Percentiles rank a stretch among this genome's conserved stretches.
These are phyloP conservation scores for Steinernema hermaphroditum DNA, from an alignment of 2,888 invertebrate genomes.

Conservation along the genomic window DNA sequence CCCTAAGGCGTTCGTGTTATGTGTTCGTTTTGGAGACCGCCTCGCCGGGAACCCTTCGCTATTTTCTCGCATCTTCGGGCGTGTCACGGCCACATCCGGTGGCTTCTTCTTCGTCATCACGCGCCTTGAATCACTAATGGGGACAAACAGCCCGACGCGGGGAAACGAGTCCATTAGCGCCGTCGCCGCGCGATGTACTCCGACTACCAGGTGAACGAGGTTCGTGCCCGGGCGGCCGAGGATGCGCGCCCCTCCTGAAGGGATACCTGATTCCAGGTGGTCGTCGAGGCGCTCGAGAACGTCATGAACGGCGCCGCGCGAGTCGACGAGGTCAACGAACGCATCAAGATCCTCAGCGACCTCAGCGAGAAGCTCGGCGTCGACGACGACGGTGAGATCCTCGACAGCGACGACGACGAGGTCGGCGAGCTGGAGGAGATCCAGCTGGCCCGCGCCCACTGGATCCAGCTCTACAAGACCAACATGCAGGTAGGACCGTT, in stretches of 20 bases:
- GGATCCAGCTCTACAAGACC: conserved; percentile 61
- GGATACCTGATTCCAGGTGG: conserved; percentile 9
- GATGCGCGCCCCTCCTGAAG: conserved; percentile 1
- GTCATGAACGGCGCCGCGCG: conserved; percentile 18
- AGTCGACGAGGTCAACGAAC: conserved; percentile 21
- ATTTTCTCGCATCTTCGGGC: conserved; percentile 25
- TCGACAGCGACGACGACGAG: conserved; percentile 19
- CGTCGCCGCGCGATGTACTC: not conserved
- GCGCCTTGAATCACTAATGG: conserved; percentile 20
- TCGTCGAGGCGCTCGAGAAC: not conserved
- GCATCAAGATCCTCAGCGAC: conserved; percentile 30
- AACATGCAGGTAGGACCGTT: conserved; percentile 51
- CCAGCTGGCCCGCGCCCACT: conserved; percentile 54
- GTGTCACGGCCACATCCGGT: conserved; percentile 23
- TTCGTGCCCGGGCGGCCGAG: not conserved
- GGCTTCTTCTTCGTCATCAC: conserved; percentile 11
- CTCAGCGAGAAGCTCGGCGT: conserved; percentile 23
- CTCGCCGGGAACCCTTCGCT: no score
- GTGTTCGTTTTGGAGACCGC: not conserved
- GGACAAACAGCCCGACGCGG: not conserved
- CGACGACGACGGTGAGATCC: conserved; percentile 1
- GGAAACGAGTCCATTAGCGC: conserved; percentile 29
- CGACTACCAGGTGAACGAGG: conserved; percentile 28
- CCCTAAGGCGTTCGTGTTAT: not conserved
- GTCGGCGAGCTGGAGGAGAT: conserved; percentile 22